These are phyloP conservation scores for Iphiclides podalirius DNA, from an alignment of 2,888 invertebrate species.

Conservation along the genomic window DNA sequence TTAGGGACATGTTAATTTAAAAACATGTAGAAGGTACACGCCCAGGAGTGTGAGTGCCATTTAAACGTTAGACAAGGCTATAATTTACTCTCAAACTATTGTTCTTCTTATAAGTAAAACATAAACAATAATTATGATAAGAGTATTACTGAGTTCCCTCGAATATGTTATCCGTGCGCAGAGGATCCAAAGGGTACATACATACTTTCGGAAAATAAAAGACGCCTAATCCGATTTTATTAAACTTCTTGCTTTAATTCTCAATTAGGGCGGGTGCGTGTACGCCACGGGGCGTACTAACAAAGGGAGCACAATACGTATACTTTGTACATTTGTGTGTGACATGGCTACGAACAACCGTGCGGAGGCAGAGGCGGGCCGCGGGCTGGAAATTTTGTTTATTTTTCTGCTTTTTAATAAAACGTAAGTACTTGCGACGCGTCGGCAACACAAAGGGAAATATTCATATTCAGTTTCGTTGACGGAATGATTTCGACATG, in stretches of 20 bases:
- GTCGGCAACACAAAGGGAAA: slow-evolving; percentile 49
- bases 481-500: slow-evolving; percentile 45
- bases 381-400: slow-evolving; percentile 44
- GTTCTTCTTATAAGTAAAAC: too few species aligned
- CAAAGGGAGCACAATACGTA: slow-evolving; percentile 27
- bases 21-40: too few species aligned
- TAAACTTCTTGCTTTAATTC: slow-evolving; percentile 27
- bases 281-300: slow-evolving; percentile 29
- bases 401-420: slow-evolving; percentile 58
- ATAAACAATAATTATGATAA: neutral
- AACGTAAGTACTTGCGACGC: slow-evolving; percentile 51
- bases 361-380: slow-evolving; percentile 26
- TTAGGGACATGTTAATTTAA: too few species aligned
- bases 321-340: slow-evolving; percentile 7
- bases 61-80: too few species aligned
- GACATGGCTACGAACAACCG: slow-evolving; percentile 1
- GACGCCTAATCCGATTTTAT: slow-evolving; percentile 25
- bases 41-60: too few species aligned
- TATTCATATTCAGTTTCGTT: slow-evolving; percentile 51
- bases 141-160: neutral
- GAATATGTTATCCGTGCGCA: neutral
- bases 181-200: neutral
- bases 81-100: too few species aligned
- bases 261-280: slow-evolving; percentile 23
- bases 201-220: slow-evolving; percentile 6